Evolutionary conservation across 1,140 invertebrate species (phyloP).

Genomic region (Trinorchestia longiramus): DNA sequence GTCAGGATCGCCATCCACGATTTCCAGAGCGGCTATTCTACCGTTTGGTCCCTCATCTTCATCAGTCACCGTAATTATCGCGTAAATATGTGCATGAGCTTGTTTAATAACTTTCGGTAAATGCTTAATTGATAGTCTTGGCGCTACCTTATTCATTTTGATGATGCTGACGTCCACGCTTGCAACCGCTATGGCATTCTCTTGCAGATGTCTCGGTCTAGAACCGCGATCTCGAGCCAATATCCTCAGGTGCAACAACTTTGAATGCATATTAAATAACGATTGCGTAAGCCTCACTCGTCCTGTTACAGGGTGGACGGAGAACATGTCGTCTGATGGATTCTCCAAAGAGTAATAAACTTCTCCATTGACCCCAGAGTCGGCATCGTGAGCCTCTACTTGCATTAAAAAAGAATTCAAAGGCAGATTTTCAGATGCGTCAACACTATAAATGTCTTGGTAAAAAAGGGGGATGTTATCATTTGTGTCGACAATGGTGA

Average conservation of each 20-base stretch:
- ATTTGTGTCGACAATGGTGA: slow-evolving; percentile 88
- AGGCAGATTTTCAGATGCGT: slow-evolving; percentile 88
- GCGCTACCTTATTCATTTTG: slow-evolving; percentile 64
- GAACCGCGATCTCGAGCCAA: slow-evolving; percentile 62
- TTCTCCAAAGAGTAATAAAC: slow-evolving; percentile 94
- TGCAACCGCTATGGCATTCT: slow-evolving; percentile 55
- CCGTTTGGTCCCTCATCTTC: slow-evolving; percentile 88
- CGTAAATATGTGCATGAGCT: slow-evolving; percentile 87
- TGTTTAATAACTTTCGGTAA: slow-evolving; percentile 86
- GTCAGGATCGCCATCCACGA: slow-evolving; percentile 88
- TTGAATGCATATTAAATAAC: slow-evolving; percentile 78
- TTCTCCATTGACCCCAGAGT: slow-evolving; percentile 92
- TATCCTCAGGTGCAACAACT: slow-evolving; percentile 57
- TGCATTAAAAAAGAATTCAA: slow-evolving; percentile 76
- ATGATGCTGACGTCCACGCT: slow-evolving; percentile 59
- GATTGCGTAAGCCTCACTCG: slow-evolving; percentile 85
- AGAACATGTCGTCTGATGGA: slow-evolving; percentile 82
- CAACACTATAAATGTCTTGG: slow-evolving; percentile 85
- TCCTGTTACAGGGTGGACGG: slow-evolving; percentile 92
- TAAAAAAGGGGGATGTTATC: slow-evolving; percentile 94
- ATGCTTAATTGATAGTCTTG: slow-evolving; percentile 71
- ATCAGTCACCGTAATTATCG: slow-evolving; percentile 87
- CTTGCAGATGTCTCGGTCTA: slow-evolving; percentile 50
- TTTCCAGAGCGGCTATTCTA: slow-evolving; percentile 83
- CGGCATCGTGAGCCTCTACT: slow-evolving; percentile 89